Percentiles rank a stretch among this genome's conserved stretches.
Evolutionary conservation across 2,797 vertebrate genomes (phyloP).

Genomic region (Cirrhinus mrigala): DNA sequence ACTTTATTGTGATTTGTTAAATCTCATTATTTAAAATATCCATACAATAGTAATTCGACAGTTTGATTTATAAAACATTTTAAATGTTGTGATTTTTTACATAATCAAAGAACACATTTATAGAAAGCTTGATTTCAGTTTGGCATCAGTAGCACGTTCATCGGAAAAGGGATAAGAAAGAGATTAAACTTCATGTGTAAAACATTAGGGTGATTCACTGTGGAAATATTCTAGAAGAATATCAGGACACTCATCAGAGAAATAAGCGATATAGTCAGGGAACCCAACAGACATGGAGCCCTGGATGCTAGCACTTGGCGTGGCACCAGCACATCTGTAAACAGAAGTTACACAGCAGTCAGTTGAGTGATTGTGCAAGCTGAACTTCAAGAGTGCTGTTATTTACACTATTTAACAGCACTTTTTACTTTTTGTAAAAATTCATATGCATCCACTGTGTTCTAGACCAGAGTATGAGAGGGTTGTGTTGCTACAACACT

Average conservation of each 20-base stretch:
- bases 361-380: not conserved
- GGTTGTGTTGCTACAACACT: not conserved
- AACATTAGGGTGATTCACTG: not conserved
- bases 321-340: not conserved
- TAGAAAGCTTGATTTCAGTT: not conserved
- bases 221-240: not conserved
- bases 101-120: not conserved
- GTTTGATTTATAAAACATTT: not conserved
- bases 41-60: not conserved
- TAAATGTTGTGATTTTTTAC: not conserved
- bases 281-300: constrained; percentile 1
- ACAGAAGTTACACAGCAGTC: not conserved
- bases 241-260: constrained; percentile 3
- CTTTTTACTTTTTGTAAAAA: not conserved
- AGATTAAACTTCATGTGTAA: not conserved
- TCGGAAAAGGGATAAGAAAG: not conserved
- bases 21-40: not conserved
- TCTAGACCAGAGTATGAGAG: not conserved
- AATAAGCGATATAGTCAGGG: not conserved
- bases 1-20: not conserved
- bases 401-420: not conserved
- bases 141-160: not conserved
- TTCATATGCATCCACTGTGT: not conserved
- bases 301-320: not conserved
- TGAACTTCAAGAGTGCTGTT: not conserved